These are phyloP conservation scores for Aproaerema taeniolella DNA, from an alignment of 2,888 invertebrate species.

Conservation along the genomic window DNA sequence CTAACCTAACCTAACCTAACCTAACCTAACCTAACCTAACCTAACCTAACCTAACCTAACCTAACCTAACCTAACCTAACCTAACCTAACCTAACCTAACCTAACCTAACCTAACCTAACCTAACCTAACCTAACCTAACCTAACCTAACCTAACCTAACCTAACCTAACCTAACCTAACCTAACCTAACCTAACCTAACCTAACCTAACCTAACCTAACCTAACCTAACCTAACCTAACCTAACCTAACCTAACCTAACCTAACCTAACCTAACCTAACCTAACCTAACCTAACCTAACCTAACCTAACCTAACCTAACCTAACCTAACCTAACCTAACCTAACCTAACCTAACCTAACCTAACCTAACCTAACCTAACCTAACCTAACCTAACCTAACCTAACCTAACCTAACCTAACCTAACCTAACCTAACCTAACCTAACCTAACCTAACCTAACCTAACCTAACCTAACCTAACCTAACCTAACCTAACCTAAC, in stretches of 20 bases:
- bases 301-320: slow-evolving; percentile 17
- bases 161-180: slow-evolving; percentile 21
- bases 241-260: slow-evolving; percentile 19
- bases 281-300: slow-evolving; percentile 21
- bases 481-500: slow-evolving; percentile 13
- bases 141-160: slow-evolving; percentile 20
- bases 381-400: slow-evolving; percentile 14
- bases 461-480: slow-evolving; percentile 13
- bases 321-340: slow-evolving; percentile 18
- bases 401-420: slow-evolving; percentile 14
- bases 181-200: slow-evolving; percentile 19
- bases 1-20: slow-evolving; percentile 19
- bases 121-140: slow-evolving; percentile 14
- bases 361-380: slow-evolving; percentile 15
- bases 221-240: slow-evolving; percentile 20
- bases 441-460: slow-evolving; percentile 13
- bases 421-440: slow-evolving; percentile 14
- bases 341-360: slow-evolving; percentile 13
- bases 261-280: slow-evolving; percentile 21
- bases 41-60: slow-evolving; percentile 19
- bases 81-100: slow-evolving; percentile 22
- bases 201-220: slow-evolving; percentile 19
- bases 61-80: slow-evolving; percentile 22
- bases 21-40: slow-evolving; percentile 13
- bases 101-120: slow-evolving; percentile 22